Evolutionary conservation across 2,888 invertebrate species (phyloP).

Genomic region (Notodonta dromedarius): DNA sequence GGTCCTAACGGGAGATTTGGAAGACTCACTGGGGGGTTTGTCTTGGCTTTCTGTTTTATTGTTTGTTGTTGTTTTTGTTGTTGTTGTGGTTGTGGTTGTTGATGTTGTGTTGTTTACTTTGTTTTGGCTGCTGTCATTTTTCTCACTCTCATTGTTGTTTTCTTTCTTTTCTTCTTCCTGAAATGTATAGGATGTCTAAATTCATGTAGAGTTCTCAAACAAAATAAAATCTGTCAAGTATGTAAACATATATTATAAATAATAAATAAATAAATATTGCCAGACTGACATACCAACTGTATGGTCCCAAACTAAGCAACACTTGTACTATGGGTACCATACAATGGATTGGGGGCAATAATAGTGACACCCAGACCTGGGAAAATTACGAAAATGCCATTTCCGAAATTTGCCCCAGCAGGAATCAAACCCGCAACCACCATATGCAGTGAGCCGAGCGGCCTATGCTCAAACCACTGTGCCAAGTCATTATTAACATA

Average conservation of each 20-base stretch:
- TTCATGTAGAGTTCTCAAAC: background rate
- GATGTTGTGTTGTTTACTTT: slow-evolving; percentile 48
- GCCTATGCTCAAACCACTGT: too few species aligned
- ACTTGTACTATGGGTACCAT: too few species aligned
- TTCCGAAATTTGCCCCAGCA: too few species aligned
- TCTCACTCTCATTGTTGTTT: slow-evolving; percentile 72
- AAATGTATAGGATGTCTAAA: slow-evolving; percentile 32
- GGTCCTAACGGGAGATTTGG: slow-evolving; percentile 76
- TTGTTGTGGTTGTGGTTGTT: slow-evolving; percentile 41
- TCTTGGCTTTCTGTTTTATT: slow-evolving; percentile 53
- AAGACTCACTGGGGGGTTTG: slow-evolving; percentile 53
- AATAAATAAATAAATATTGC: too few species aligned
- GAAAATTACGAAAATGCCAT: too few species aligned
- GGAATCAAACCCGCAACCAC: too few species aligned
- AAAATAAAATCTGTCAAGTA: background rate
- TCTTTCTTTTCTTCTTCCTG: slow-evolving; percentile 83
- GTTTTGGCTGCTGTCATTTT: slow-evolving; percentile 57
- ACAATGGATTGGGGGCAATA: too few species aligned
- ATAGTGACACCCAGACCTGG: too few species aligned
- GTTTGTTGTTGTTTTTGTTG: slow-evolving; percentile 46
- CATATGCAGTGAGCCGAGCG: too few species aligned
- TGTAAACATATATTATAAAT: background rate
- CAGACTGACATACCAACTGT: too few species aligned
- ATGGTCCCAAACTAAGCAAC: too few species aligned
- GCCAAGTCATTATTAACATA: too few species aligned